phyloP scores from a whole-genome alignment of 2,888 invertebrate species.

The Boloria selene region DNA sequence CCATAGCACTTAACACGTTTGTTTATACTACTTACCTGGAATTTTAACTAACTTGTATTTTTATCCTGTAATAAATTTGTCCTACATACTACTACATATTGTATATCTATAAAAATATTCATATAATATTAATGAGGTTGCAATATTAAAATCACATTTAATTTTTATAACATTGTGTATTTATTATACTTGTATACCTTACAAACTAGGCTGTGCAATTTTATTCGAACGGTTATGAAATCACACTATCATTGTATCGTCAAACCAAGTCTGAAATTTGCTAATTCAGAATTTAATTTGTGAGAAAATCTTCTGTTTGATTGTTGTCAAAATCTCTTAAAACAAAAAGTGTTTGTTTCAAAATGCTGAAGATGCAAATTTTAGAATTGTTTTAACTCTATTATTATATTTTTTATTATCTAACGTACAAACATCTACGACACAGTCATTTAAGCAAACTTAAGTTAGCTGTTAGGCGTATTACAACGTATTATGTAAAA shows the following conservation, averaged over 20 bases:
- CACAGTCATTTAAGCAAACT: neutral
- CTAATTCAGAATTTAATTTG: neutral
- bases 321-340: no score
- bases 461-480: neutral
- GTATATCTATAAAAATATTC: no score
- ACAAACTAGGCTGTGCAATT: conserved; percentile 23
- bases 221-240: conserved; percentile 18
- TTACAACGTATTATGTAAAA: conserved; percentile 4
- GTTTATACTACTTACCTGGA: neutral
- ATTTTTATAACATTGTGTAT: neutral
- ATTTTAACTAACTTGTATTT: neutral
- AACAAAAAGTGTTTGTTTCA: no score
- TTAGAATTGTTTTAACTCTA: no score
- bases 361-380: no score
- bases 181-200: conserved; percentile 26
- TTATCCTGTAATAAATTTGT: no score
- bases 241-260: conserved; percentile 9
- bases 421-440: neutral
- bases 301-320: no score
- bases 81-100: no score
- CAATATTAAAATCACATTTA: neutral
- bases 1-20: neutral
- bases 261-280: neutral
- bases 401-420: no score
- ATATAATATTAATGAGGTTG: no score